phyloP scores from a whole-genome alignment of 2,113 vertebrate species.

The Sciurus niger region DNA sequence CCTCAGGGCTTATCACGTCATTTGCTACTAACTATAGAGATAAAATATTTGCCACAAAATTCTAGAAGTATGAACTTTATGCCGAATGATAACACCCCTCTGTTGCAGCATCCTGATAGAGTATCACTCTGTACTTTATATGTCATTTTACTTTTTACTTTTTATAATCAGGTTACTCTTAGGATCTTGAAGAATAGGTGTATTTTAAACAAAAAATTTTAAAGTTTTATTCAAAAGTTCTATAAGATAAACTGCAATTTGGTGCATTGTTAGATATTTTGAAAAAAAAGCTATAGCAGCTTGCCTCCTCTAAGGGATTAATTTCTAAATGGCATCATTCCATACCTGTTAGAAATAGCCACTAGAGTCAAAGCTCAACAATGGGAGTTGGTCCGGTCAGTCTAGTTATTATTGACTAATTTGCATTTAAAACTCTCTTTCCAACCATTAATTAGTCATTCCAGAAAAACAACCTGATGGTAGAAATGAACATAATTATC shows the following conservation, averaged over 20 bases:
- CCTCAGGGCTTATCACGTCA: background rate
- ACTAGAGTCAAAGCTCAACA: background rate
- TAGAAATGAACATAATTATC: background rate
- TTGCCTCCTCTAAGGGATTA: background rate
- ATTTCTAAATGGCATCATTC: conserved; percentile 21
- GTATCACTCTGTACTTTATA: background rate
- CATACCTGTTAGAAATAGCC: background rate
- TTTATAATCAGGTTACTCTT: background rate
- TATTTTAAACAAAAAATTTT: conserved; percentile 41
- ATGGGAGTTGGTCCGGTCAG: background rate
- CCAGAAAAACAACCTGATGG: background rate
- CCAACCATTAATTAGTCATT: conserved; percentile 46
- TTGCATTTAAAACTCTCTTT: conserved; percentile 52
- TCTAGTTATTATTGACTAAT: background rate
- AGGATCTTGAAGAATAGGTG: background rate
- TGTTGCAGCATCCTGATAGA: background rate
- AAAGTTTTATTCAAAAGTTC: conserved; percentile 36
- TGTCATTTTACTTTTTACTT: background rate
- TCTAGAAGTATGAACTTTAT: background rate
- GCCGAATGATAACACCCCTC: background rate
- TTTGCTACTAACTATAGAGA: conserved; percentile 24
- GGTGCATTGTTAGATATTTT: conserved; percentile 27
- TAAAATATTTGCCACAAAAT: conserved; percentile 7
- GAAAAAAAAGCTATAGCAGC: conserved; percentile 5
- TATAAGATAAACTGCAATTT: background rate